These are phyloP conservation scores for Arge pagana DNA, from an alignment of 2,888 invertebrate genomes.

Conservation along the genomic window DNA sequence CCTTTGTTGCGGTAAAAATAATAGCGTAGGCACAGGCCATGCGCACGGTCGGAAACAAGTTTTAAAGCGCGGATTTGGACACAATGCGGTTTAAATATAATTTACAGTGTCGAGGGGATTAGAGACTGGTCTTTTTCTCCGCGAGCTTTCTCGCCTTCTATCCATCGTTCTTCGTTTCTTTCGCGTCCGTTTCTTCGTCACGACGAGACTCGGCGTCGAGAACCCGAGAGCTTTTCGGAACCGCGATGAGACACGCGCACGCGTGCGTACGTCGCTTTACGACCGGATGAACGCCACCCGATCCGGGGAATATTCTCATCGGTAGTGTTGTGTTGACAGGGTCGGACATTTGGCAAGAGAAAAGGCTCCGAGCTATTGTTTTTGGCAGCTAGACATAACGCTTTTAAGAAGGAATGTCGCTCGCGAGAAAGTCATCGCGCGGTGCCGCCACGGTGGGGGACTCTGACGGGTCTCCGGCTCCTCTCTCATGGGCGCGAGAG, in stretches of 20 bases:
- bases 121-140: constrained; percentile 26
- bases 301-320: too few species aligned
- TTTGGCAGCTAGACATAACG: constrained; percentile 22
- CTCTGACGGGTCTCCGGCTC: constrained; percentile 6
- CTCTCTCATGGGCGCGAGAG: constrained; percentile 14
- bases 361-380: constrained; percentile 17
- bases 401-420: constrained; percentile 20
- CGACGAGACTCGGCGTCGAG: too few species aligned
- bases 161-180: neutral
- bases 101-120: constrained; percentile 35
- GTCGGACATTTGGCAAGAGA: constrained; percentile 14
- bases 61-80: constrained; percentile 27
- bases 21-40: constrained; percentile 17
- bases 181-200: neutral
- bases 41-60: constrained; percentile 19
- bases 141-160: neutral
- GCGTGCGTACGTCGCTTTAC: neutral
- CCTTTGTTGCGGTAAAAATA: constrained; percentile 37
- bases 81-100: constrained; percentile 39
- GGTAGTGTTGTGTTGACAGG: too few species aligned
- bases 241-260: neutral
- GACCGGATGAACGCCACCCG: too few species aligned
- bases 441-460: neutral
- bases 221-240: too few species aligned
- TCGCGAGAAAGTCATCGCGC: neutral